Evolutionary conservation across 2,113 vertebrate species (phyloP), one percentile per base, ranked within the genome.

Genomic region (Corythoichthys intestinalis): DNA sequence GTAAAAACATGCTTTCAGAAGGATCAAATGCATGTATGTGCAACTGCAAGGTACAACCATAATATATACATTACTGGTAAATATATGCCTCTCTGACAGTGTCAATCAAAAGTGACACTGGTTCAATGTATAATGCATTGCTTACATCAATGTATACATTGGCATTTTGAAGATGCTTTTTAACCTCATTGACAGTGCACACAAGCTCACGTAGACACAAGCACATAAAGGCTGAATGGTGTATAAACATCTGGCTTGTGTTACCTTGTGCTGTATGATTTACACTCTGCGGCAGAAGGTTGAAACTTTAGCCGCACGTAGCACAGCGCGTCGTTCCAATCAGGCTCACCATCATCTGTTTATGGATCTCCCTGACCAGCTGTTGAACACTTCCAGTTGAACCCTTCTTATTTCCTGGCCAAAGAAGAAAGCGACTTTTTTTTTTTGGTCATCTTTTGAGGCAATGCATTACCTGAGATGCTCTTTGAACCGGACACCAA

Each of bases 321-420:
- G 75, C 74, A 79, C 84, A 82, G 77, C 73, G 75, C 48, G 75
- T 70, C 50, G 70, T 78, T 85, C 81, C 83, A 84, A 86, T 87
- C 85, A 84, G 75, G 74, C 79, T 73, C 76, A 75, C 83, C 78
- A 72, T 82, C 85, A 86, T 79, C 47, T 82, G 17, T 87, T 90
- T 85, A 81, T 89, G 85, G 77, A 87, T 87, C 66, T 64, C 78
- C 68, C 79, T 80, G 82, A 86, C 82, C 86, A 88, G 84, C 87
- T 90, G 89, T 89, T 90, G 83, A 83, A 72, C 72, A 74, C 83
- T 86, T 85, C 84, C 79, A 74, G 76, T 83, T 78, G 78, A 86
- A 82, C 80, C 70, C 37, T 61, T 75, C 78, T 79, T 73, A 78
- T 85, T 89, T 90, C 78, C 83, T 85, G 84, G 62, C 72, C 65